Base-by-base conservation (phyloP, 2,113 vertebrate species). In the Ameiurus melas region DNA sequence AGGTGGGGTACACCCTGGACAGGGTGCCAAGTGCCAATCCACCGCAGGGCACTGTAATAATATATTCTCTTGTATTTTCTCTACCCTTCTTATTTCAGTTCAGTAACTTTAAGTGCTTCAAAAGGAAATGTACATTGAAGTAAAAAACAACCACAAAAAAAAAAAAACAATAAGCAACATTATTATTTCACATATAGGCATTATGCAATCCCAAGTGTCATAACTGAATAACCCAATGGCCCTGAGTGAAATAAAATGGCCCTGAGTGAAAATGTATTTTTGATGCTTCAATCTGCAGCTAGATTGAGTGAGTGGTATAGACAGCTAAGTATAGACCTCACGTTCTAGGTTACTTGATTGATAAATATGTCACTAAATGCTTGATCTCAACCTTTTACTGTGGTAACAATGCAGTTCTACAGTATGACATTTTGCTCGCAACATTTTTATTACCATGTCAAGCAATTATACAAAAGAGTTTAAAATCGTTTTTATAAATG, bases 171-270 rank as follows among this genome's bases (percentile, higher is more conserved):
- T 3, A 6, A 47, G 51, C 20, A 77, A 5, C 36, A 43, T 79
- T 36, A 39, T 60, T 83, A 62, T 62, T 60, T 20, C 9, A 62
- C 17, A 33, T 39, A 57, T 43, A 60, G 12, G 30, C 79, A 57
- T 81, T 81, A 81, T 36, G 79, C 53, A 58, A 12, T 1, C 10
- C 20, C 22, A 30, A 33, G 73, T 77, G 27, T 19, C 19, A 25
- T 60, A 83, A 83, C 39, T 62, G 25, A 83, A 83, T 62, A 60
- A 60, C 57, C 79, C 53, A 81, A 36, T 58, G 27, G 47, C 20
- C 57, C 33, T 14, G 22, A 27, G 80, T n/a, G 22, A 13, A 25
- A 16, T 25, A 62, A 81, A 80, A 33, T 0, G 27, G n/a, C 36
- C 19, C 58, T 81, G 20, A 5, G 55, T 62, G 25, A 20, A 83